Evolutionary conservation across 2,888 invertebrate genomes (phyloP).

Genomic region (Drosophila macrospina): DNA sequence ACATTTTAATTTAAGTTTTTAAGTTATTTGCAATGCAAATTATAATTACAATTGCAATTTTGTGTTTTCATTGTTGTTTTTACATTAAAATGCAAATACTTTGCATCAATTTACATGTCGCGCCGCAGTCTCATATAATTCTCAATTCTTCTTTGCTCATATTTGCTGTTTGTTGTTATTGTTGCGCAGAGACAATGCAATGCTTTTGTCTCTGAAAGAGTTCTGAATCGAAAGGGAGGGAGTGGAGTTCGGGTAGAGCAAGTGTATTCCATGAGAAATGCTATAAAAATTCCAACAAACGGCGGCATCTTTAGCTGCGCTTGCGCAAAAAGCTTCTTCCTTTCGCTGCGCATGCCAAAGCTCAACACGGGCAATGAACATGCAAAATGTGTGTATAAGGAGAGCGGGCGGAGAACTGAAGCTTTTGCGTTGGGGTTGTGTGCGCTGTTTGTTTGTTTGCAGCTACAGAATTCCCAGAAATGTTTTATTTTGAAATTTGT

Average conservation of each 20-base stretch:
- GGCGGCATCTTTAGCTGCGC: constrained; percentile 57
- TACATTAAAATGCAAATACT: constrained; percentile 70
- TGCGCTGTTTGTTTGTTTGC: constrained; percentile 38
- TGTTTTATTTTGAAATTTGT: constrained; percentile 77
- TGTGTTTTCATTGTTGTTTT: constrained; percentile 26
- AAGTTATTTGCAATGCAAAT: constrained; percentile 56
- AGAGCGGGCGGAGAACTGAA: constrained; percentile 31
- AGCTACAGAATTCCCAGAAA: constrained; percentile 69
- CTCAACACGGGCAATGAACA: constrained; percentile 17
- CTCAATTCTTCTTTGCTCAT: constrained; percentile 20
- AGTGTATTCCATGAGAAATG: constrained; percentile 68
- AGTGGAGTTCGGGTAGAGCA: constrained; percentile 21
- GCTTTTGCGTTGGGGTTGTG: constrained; percentile 23
- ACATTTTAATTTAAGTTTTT: constrained; percentile 35
- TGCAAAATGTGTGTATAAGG: constrained; percentile 13
- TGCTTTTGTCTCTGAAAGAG: constrained; percentile 65
- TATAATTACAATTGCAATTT: constrained; percentile 65
- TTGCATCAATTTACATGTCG: constrained; percentile 76
- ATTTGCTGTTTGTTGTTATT: constrained; percentile 32
- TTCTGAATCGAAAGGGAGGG: constrained; percentile 8
- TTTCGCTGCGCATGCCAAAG: constrained; percentile 76
- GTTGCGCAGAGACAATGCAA: constrained; percentile 64
- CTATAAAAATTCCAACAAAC: constrained; percentile 71
- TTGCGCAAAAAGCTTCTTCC: constrained; percentile 71
- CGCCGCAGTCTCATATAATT: constrained; percentile 39